Percentiles rank a stretch among this genome's conserved stretches.
phyloP scores from a whole-genome alignment of 2,888 invertebrate genomes.

The Encarsia formosa region DNA sequence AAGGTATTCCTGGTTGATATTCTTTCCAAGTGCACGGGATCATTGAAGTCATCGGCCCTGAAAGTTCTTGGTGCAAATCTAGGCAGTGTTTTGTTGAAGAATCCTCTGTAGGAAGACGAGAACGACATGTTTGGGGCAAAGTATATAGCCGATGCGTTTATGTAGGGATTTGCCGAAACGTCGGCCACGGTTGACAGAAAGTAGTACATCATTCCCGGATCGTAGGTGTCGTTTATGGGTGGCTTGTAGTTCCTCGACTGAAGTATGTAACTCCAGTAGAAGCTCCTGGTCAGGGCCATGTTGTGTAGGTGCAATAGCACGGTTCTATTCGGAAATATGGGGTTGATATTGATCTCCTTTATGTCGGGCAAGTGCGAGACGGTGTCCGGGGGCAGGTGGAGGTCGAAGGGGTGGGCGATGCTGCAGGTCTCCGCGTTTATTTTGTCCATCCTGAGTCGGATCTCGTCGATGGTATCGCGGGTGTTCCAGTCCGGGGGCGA shows the following conservation, averaged over 20 bases:
- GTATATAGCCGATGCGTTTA: slow-evolving; percentile 90
- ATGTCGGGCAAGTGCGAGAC: slow-evolving; percentile 91
- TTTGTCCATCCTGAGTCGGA: slow-evolving; percentile 77
- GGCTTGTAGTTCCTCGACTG: slow-evolving; percentile 87
- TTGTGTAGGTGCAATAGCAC: slow-evolving; percentile 90
- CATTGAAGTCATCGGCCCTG: slow-evolving; percentile 88
- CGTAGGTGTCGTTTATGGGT: slow-evolving; percentile 86
- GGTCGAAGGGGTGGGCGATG: slow-evolving; percentile 77
- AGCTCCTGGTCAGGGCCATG: slow-evolving; percentile 92
- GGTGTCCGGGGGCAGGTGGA: slow-evolving; percentile 77
- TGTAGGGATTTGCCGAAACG: slow-evolving; percentile 85
- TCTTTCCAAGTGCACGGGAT: slow-evolving; percentile 90
- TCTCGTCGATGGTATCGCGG: slow-evolving; percentile 84
- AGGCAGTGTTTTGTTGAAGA: slow-evolving; percentile 93
- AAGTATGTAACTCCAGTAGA: slow-evolving; percentile 92
- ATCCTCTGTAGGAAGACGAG: slow-evolving; percentile 88
- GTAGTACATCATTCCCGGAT: slow-evolving; percentile 98
- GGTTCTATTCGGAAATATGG: slow-evolving; percentile 91
- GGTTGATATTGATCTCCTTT: slow-evolving; percentile 90
- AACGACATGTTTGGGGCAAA: slow-evolving; percentile 93
- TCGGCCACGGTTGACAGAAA: slow-evolving; percentile 93
- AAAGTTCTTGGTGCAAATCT: slow-evolving; percentile 91
- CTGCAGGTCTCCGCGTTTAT: slow-evolving; percentile 85
- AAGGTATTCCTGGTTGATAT: slow-evolving; percentile 95
- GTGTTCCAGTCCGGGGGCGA: slow-evolving; percentile 72